These are phyloP conservation scores for Hydrozoanthus tunicans DNA, from an alignment of 64 coral and sea anemone species.

Conservation along the genomic window DNA sequence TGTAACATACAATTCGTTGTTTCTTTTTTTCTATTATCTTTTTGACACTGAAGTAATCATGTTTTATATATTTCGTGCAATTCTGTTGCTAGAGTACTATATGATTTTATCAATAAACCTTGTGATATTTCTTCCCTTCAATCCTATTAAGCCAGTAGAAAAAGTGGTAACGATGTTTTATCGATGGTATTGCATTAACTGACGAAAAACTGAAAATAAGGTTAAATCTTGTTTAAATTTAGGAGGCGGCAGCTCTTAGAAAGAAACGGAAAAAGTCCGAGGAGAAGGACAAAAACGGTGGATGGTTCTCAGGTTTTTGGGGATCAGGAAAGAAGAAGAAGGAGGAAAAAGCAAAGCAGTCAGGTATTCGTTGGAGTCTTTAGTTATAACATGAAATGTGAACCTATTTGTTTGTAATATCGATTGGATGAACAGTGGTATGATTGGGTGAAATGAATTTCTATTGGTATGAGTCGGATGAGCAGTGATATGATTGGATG, in stretches of 20 bases:
- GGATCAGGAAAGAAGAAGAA: slow-evolving; percentile 73
- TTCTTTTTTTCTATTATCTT: too few species aligned
- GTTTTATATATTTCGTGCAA: too few species aligned
- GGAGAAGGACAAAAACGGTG: slow-evolving; percentile 76
- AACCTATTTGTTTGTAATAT: background rate
- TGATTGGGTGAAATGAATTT: background rate
- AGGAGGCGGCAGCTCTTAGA: slow-evolving; percentile 82
- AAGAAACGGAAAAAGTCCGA: slow-evolving; percentile 79
- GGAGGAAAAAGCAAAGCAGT: slow-evolving; percentile 55
- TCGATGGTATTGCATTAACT: too few species aligned
- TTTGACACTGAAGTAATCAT: too few species aligned
- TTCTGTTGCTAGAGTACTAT: too few species aligned
- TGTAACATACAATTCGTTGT: too few species aligned
- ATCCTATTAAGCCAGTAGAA: too few species aligned
- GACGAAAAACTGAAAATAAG: too few species aligned
- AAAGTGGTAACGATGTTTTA: too few species aligned
- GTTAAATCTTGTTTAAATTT: background rate
- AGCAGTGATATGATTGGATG: too few species aligned
- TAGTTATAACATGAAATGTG: background rate
- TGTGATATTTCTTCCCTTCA: too few species aligned
- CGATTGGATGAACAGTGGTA: background rate
- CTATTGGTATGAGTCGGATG: background rate
- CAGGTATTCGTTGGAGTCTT: slow-evolving; percentile 32
- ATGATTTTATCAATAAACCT: too few species aligned
- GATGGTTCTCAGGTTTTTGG: slow-evolving; percentile 75